Conservation (phyloP, 2,113 vertebrate species). For the Poeciliopsis retropinna region DNA sequence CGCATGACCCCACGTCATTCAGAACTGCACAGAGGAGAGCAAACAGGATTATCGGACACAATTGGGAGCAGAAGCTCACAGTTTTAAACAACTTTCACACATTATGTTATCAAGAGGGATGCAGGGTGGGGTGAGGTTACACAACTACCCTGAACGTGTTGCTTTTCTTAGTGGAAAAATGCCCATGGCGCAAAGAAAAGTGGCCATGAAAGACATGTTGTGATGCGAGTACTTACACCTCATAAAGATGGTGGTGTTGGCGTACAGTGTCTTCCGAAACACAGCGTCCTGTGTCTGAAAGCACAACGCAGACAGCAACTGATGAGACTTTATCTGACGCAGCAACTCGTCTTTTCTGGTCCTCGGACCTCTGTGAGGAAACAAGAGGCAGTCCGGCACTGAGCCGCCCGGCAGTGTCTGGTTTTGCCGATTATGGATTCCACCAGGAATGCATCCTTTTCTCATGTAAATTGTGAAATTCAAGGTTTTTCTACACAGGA, state of each 20-base stretch:
- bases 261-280: conserved; percentile 79
- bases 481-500: too few species aligned
- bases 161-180: not conserved
- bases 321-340: not conserved
- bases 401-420: too few species aligned
- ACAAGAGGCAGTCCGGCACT: too few species aligned
- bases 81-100: not conserved
- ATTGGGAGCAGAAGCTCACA: not conserved
- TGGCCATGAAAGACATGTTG: not conserved
- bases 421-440: too few species aligned
- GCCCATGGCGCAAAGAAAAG: not conserved
- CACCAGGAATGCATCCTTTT: too few species aligned
- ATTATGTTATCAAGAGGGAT: not conserved
- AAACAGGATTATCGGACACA: not conserved
- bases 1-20: conserved; percentile 61
- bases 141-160: not conserved
- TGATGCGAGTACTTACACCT: conserved; percentile 69
- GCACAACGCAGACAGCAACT: conserved; percentile 12
- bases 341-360: not conserved
- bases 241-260: conserved; percentile 80
- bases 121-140: not conserved
- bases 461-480: too few species aligned
- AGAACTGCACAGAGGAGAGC: conserved; percentile 56
- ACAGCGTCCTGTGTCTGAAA: conserved; percentile 68
- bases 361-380: not conserved